Base-by-base conservation (phyloP, 2,797 vertebrate genomes). In the Spinus pinus region DNA sequence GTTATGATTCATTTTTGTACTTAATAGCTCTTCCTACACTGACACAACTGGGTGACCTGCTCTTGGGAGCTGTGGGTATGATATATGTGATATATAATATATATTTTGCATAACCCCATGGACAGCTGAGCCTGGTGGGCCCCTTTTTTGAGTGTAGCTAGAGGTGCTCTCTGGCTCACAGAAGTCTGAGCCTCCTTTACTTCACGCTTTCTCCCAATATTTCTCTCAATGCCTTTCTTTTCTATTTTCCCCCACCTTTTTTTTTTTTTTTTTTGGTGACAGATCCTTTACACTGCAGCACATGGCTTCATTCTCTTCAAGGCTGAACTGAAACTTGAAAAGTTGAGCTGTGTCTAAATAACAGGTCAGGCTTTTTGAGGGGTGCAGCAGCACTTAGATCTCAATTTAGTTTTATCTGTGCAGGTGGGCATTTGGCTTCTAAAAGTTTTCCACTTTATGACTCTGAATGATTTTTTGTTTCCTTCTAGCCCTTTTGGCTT, bases 191-290 rank as follows among this genome's bases (percentile, higher is more conserved):
- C 12, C 14, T 84, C 9, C 11, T 16, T 10, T 21, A 0, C 57
- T 22, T 58, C 39, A 57, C 19, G 13, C 62, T 12, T 57, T 62
- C 47, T 75, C 17, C 25, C 20, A 5, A 1, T 54, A 30, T 62
- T 74, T 84, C 39, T 73, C 9, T 80, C 30, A 27, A 9, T 9
- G 20, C 24, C 23, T 72, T 81, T 70, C 7, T 58, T 60, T 50
- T 41, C 20, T 65, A 11, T 53, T 67, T 1, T 4, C 14, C 2
- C 2, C 5, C 1, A 0, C 1, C 0, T 23, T 50, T 46, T 25
- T 53, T 24, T 3, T 2, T 15, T 46, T 10, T 54, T 49, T 31
- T 54, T 50, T 24, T 46, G 10, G 19, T 47, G 4, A 3, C 41
- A 49, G 35, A 57, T 56, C 23, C 18, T 39, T 24, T 50, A 13